These are phyloP conservation scores for Theodoxus fluviatilis DNA, from an alignment of 2,888 invertebrate genomes.

Conservation along the genomic window DNA sequence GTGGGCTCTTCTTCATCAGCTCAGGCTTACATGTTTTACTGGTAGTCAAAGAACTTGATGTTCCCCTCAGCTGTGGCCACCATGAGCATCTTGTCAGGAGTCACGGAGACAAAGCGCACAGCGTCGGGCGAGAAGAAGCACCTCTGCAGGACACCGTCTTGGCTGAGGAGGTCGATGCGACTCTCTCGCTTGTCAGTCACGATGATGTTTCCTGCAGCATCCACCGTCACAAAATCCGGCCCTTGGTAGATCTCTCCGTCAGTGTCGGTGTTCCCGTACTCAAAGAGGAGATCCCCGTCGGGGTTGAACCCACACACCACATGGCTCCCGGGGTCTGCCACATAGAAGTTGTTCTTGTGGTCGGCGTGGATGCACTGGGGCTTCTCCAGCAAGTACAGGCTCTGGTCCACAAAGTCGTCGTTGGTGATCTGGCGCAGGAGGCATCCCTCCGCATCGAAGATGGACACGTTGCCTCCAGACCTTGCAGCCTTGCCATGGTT, in stretches of 20 bases:
- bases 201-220: conserved; percentile 44
- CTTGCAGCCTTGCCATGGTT: conserved; percentile 47
- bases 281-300: conserved; percentile 47
- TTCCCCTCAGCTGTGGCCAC: conserved; percentile 46
- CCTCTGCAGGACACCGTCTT: conserved; percentile 47
- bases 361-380: conserved; percentile 47
- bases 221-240: conserved; percentile 50
- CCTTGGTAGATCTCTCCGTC: conserved; percentile 49
- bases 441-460: conserved; percentile 44
- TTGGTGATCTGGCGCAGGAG: conserved; percentile 48
- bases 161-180: conserved; percentile 46
- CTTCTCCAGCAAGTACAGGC: conserved; percentile 48
- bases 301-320: conserved; percentile 45
- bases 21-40: conserved; percentile 27
- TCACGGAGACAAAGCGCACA: conserved; percentile 46
- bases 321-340: conserved; percentile 50
- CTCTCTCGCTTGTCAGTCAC: conserved; percentile 52
- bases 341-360: conserved; percentile 42
- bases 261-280: conserved; percentile 50
- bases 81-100: conserved; percentile 47
- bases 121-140: conserved; percentile 47
- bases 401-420: conserved; percentile 44
- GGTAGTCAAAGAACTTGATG: conserved; percentile 50
- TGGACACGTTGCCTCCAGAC: conserved; percentile 51
- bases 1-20: neutral